Conservation (phyloP, 2,888 invertebrate species). For the Volucella inanis region DNA sequence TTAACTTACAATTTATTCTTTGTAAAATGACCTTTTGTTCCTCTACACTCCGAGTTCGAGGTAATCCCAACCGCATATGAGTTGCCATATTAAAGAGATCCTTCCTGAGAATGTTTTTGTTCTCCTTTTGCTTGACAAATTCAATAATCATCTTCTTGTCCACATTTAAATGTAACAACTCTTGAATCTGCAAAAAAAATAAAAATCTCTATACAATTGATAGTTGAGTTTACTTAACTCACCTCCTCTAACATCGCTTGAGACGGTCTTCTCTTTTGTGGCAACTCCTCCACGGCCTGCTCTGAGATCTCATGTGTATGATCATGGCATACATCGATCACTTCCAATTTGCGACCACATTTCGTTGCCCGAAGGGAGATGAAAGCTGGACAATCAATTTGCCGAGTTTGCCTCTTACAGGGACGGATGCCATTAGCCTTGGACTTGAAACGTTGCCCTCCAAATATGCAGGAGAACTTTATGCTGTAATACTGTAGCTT, state of each 20-base stretch:
- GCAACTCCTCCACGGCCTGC: conserved; percentile 78
- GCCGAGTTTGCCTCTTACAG: conserved; percentile 80
- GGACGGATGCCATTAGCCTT: conserved; percentile 82
- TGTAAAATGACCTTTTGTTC: conserved; percentile 56
- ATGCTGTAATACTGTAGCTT: conserved; percentile 83
- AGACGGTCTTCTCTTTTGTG: conserved; percentile 62
- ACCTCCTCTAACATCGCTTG: conserved; percentile 60
- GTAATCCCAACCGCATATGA: conserved; percentile 45
- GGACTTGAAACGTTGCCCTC: conserved; percentile 82
- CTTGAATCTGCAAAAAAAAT: conserved; percentile 46
- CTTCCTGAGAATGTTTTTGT: conserved; percentile 60
- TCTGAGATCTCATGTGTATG: conserved; percentile 83
- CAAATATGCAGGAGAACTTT: conserved; percentile 83
- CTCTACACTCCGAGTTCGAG: conserved; percentile 25
- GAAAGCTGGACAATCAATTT: conserved; percentile 83
- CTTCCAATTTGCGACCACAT: conserved; percentile 83
- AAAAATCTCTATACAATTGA: background rate
- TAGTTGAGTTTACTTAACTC: background rate
- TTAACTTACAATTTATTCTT: conserved; percentile 47
- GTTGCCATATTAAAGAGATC: conserved; percentile 63
- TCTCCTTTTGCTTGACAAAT: conserved; percentile 62
- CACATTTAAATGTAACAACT: conserved; percentile 56
- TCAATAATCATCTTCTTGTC: conserved; percentile 63
- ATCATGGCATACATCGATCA: conserved; percentile 83
- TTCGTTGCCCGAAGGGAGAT: conserved; percentile 83